These are phyloP conservation scores for Drosophila sulfurigaster DNA, from an alignment of 1,140 invertebrate genomes.

Conservation along the genomic window DNA sequence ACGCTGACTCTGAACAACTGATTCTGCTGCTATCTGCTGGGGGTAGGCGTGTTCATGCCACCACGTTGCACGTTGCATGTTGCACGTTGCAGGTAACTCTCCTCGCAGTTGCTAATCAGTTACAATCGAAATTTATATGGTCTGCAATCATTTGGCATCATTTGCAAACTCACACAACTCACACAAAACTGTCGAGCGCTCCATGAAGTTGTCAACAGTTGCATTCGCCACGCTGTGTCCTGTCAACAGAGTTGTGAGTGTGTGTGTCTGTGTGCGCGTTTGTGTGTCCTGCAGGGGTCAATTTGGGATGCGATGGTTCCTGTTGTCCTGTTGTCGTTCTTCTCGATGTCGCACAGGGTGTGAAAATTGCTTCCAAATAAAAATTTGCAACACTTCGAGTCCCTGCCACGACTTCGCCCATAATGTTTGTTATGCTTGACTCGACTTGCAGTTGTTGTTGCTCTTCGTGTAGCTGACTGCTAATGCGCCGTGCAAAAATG, in stretches of 20 bases:
- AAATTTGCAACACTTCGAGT: slow-evolving; percentile 76
- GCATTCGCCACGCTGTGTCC: slow-evolving; percentile 76
- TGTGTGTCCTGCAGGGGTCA: slow-evolving; percentile 21
- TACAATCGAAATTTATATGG: slow-evolving; percentile 81
- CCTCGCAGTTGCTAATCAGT: slow-evolving; percentile 58
- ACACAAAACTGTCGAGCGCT: slow-evolving; percentile 11
- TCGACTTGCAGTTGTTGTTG: slow-evolving; percentile 15
- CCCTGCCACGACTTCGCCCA: slow-evolving; percentile 13
- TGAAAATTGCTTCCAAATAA: slow-evolving; percentile 84
- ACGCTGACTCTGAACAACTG: slow-evolving; percentile 44
- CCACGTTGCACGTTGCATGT: too few species aligned
- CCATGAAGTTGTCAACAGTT: slow-evolving; percentile 74
- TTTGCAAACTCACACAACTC: slow-evolving; percentile 58
- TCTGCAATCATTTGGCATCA: slow-evolving; percentile 82
- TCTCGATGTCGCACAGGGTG: slow-evolving; percentile 62
- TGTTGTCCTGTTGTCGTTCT: slow-evolving; percentile 30
- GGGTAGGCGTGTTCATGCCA: slow-evolving; percentile 25
- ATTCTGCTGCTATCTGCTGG: slow-evolving; percentile 8
- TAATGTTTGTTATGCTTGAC: slow-evolving; percentile 49
- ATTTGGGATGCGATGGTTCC: slow-evolving; percentile 26
- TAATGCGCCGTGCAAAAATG: slow-evolving; percentile 76
- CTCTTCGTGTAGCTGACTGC: slow-evolving; percentile 34
- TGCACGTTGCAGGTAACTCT: slow-evolving; percentile 27
- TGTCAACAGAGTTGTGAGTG: slow-evolving; percentile 47
- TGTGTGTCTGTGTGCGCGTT: slow-evolving; percentile 24